phyloP scores from a whole-genome alignment of 2,888 invertebrate genomes.

The Sarcophaga carnaria region DNA sequence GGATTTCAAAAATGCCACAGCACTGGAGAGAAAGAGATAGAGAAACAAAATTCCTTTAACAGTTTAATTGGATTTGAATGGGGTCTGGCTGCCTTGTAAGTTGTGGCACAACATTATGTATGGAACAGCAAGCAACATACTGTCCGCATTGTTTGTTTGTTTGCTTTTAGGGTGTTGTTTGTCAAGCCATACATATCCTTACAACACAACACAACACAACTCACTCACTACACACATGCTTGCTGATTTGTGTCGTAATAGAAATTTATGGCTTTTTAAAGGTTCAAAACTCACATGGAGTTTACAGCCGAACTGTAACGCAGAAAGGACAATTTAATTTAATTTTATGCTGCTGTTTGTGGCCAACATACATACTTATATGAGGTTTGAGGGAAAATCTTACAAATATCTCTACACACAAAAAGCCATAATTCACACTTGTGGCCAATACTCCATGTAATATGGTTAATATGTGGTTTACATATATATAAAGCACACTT shows the following conservation, averaged over 20 bases:
- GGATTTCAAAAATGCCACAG: constrained; percentile 44
- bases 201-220: neutral
- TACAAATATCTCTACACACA: neutral
- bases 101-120: neutral
- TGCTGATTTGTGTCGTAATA: constrained; percentile 62
- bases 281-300: constrained; percentile 58
- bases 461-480: constrained; percentile 51
- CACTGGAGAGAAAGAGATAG: neutral
- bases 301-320: constrained; percentile 70
- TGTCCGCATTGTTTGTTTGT: neutral
- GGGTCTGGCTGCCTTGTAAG: neutral
- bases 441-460: constrained; percentile 69
- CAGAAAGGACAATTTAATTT: constrained; percentile 80
- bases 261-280: constrained; percentile 66
- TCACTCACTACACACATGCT: constrained; percentile 33
- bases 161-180: constrained; percentile 26
- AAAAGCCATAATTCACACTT: constrained; percentile 75
- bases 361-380: constrained; percentile 53
- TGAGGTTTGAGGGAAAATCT: constrained; percentile 13
- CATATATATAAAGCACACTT: neutral
- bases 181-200: neutral
- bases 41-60: constrained; percentile 11
- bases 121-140: neutral
- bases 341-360: constrained; percentile 73
- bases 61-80: constrained; percentile 54